These are phyloP conservation scores for Burhinus bistriatus DNA, from an alignment of 2,113 vertebrate genomes.

Conservation along the genomic window DNA sequence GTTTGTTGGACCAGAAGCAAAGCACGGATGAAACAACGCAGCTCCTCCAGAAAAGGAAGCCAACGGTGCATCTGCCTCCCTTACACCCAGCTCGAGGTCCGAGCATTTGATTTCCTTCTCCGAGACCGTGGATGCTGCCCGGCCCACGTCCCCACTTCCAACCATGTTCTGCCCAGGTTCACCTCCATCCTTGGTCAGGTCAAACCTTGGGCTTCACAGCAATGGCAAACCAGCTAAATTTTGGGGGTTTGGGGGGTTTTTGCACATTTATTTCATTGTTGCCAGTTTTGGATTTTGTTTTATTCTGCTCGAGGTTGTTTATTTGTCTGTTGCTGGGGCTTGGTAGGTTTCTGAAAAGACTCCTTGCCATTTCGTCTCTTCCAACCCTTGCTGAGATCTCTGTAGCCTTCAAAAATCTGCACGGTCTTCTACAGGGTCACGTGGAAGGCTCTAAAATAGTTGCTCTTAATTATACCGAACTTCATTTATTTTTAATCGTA, in stretches of 20 bases:
- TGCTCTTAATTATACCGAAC: background rate
- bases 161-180: background rate
- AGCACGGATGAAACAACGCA: background rate
- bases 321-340: background rate
- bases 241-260: accelerated
- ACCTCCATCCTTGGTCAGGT: background rate
- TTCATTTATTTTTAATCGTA: too few relatives aligned
- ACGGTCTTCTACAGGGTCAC: accelerated
- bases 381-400: too few relatives aligned
- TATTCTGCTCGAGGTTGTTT: background rate
- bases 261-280: background rate
- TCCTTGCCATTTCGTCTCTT: too few relatives aligned
- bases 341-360: background rate
- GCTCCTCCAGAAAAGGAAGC: background rate
- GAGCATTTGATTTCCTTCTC: accelerated
- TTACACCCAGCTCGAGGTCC: background rate
- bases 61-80: accelerated
- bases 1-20: background rate
- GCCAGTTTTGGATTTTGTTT: background rate
- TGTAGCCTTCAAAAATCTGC: background rate
- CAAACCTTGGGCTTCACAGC: background rate
- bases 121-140: accelerated
- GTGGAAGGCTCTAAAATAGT: accelerated
- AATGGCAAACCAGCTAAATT: background rate
- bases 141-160: accelerated